Evolutionary conservation across 2,797 vertebrate species (phyloP).

Genomic region (Stomatorhinus walkeri): DNA sequence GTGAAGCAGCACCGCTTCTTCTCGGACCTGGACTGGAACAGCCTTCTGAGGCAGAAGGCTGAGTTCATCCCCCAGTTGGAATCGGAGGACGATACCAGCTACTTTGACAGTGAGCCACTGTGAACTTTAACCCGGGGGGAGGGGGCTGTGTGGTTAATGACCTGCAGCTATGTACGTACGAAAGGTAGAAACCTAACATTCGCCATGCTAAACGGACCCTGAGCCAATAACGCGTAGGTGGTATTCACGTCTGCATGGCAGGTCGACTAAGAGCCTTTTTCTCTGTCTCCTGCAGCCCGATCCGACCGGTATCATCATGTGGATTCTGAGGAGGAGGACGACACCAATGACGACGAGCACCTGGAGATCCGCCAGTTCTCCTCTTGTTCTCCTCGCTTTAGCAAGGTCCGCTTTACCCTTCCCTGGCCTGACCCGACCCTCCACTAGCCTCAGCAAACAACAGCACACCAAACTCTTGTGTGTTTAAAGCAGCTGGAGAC

Average conservation of each 20-base stretch:
- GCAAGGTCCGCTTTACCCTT: slow-evolving; percentile 65
- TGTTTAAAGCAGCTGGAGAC: not conserved
- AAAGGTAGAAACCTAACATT: not conserved
- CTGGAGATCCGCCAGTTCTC: slow-evolving; percentile 93
- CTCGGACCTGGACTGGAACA: slow-evolving; percentile 87
- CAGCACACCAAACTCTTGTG: not conserved
- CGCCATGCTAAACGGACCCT: not conserved
- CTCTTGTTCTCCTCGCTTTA: slow-evolving; percentile 91
- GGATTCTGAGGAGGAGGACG: slow-evolving; percentile 93
- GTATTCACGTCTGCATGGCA: not conserved
- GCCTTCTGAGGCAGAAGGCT: slow-evolving; percentile 90
- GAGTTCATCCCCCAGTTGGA: slow-evolving; percentile 96
- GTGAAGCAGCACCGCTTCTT: slow-evolving; percentile 94
- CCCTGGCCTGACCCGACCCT: not conserved
- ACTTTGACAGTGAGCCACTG: slow-evolving; percentile 84
- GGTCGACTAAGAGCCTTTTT: not conserved
- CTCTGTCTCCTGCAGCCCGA: slow-evolving; percentile 65
- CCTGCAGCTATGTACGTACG: not conserved
- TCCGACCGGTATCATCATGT: slow-evolving; percentile 86
- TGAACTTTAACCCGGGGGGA: not conserved
- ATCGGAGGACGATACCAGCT: slow-evolving; percentile 95
- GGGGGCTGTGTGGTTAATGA: not conserved
- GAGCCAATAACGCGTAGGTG: not conserved
- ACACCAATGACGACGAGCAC: slow-evolving; percentile 86
- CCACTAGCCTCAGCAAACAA: not conserved